phyloP scores from a whole-genome alignment of 2,888 invertebrate species.

The Dinocampus coccinellae region DNA sequence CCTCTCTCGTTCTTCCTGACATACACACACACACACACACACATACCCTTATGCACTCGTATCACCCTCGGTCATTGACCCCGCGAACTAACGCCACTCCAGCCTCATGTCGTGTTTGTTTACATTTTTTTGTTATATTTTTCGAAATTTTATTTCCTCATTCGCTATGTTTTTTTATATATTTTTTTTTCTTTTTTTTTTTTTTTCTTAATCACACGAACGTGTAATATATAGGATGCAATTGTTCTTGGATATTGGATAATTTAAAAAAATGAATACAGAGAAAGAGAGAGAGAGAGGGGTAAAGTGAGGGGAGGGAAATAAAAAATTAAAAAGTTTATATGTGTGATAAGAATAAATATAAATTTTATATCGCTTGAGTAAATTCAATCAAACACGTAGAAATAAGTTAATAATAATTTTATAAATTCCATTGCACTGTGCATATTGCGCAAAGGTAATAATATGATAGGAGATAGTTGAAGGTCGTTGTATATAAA shows the following conservation, averaged over 20 bases:
- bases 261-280: too few species aligned
- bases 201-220: background rate
- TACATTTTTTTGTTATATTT: conserved; percentile 36
- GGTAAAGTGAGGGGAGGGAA: too few species aligned
- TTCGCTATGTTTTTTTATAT: background rate
- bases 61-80: conserved; percentile 65
- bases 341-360: background rate
- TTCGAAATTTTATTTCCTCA: background rate
- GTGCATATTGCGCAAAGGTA: conserved; percentile 9
- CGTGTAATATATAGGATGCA: too few species aligned
- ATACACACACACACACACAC: conserved; percentile 30
- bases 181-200: background rate
- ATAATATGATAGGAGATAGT: conserved; percentile 12
- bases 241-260: too few species aligned
- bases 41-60: conserved; percentile 33
- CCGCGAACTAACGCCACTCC: conserved; percentile 54
- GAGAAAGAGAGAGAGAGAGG: too few species aligned
- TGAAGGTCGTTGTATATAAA: conserved; percentile 12
- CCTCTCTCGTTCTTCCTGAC: conserved; percentile 34
- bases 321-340: background rate
- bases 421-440: conserved; percentile 13
- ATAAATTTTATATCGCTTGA: conserved; percentile 6
- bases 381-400: background rate
- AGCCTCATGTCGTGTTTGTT: conserved; percentile 44
- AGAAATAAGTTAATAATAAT: background rate